Evolutionary conservation across 2,113 vertebrate genomes (phyloP), one percentile per base, ranked within the genome.

Genomic region (Nothoprocta pentlandii): DNA sequence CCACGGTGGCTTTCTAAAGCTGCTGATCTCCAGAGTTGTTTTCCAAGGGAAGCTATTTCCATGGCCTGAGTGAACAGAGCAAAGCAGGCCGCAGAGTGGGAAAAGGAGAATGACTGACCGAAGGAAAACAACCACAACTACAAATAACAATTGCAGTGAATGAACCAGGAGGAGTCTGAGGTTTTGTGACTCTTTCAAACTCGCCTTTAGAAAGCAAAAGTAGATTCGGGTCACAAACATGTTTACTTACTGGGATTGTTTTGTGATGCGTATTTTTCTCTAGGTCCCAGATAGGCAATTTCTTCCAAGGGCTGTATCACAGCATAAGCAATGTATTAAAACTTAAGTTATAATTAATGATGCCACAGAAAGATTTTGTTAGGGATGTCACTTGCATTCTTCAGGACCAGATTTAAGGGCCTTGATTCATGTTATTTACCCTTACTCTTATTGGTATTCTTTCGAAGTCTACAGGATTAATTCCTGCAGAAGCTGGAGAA

Each of bases 61-160:
- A n/a, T 61, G 78, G 71, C 69, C 89, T 8, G 19, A 91, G 91
- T 32, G 76, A 91, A 85, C 85, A 73, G 88, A 80, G 73, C 85
- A 86, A 80, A 96, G 84, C 80, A 88, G 76, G 47, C 95, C 88
- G 42, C 19, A 1, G 85, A 86, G 77, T 90, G 92, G 92, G 94
- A 94, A 95, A 88, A 81, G 84, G 89, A 92, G 86, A 92, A 66
- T 1, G 39, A 77, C 28, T 3, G 4, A 80, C 87, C 8, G 2
- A 85, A 85, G 80, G 64, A 94, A 95, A 96, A 94, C 90, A 96
- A 90, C 93, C 96, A 84, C 92, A 96, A 12, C 80, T 93, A 86
- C 83, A 89, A 94, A 64, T 94, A 94, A 86, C 92, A 90, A 69
- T 92, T 76, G 80, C 74, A 68, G 22, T 87, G 77, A 90, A 76